Percentiles rank a stretch among this genome's conserved stretches.
Evolutionary conservation across 2,113 vertebrate species (phyloP).

Genomic region (Trochalopteron elliotii): DNA sequence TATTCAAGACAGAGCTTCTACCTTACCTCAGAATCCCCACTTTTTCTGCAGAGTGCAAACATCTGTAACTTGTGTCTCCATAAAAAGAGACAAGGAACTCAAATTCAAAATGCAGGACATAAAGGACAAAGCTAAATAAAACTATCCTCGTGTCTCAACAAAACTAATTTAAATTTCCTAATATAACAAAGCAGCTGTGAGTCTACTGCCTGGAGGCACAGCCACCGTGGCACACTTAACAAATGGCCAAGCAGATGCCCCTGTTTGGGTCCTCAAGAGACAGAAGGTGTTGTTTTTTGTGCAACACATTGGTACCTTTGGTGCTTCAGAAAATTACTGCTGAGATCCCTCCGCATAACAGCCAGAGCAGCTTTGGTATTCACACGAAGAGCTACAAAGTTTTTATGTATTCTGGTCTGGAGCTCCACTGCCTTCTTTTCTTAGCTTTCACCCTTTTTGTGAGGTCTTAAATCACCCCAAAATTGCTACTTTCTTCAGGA

Average conservation of each 20-base stretch:
- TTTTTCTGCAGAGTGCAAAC: neutral
- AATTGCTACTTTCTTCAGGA: neutral
- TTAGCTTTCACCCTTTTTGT: neutral
- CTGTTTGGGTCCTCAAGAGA: neutral
- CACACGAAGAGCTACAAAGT: neutral
- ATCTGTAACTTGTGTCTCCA: neutral
- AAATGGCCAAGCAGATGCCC: neutral
- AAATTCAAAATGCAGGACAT: neutral
- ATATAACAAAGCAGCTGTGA: neutral
- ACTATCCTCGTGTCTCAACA: neutral
- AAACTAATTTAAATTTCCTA: constrained; percentile 7
- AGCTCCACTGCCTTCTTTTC: neutral
- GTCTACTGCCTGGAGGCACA: neutral
- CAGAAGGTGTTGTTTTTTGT: neutral
- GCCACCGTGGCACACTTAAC: neutral
- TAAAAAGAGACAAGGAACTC: neutral
- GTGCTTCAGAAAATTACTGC: neutral
- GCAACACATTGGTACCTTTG: neutral
- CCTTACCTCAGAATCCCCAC: neutral
- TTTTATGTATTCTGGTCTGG: neutral
- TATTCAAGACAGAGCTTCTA: neutral
- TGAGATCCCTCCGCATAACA: neutral
- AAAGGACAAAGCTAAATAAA: neutral
- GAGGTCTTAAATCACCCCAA: neutral
- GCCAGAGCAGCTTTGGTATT: neutral